Evolutionary conservation across 1,140 invertebrate species (phyloP), one percentile per base, ranked within the genome.

Genomic region (Drosophila tani): DNA sequence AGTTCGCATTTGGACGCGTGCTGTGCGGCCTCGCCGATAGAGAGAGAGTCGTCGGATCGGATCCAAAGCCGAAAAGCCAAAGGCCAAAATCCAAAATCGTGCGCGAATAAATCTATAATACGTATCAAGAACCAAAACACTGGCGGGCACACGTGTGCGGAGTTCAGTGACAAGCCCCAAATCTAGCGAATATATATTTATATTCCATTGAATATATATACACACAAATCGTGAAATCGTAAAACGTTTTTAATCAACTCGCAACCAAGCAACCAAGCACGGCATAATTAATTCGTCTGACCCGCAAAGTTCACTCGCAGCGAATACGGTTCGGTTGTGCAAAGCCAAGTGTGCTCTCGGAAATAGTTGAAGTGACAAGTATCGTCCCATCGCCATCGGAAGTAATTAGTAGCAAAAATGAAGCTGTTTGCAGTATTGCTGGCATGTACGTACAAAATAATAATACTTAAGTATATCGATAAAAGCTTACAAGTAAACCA

Each of bases 1-100:
- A 87, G 85, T 87, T 87, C 76, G 85, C 81, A 88, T 87, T 87
- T 90, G 81, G 81, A 87, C 85, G 84, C 83, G 83, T 86, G 82
- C 82, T 87, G 63, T 87, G 75, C 85, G 81, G 84, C 70, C 67
- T 81, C 74, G 78, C 60, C 74, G 82, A 84, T 58, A 80, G 79
- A 79, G 66, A 79, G 60, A 79, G 49, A 76, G 55, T 70, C 75
- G 69, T 60, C 46, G 62, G 75, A 65, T 40, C 60, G 27, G 27
- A 29, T 29, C 27, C 27, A 24, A 24, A 24, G 21, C 21, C 21
- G 21, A 24, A 43, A 35, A 56, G 53, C 27, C 29, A 15, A 62
- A 68, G 24, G 15, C 15, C 14, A 35, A 68, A 32, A 66, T 66
- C 32, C 19, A 29, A 53, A 78, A 60, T 43, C 69, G 81, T 84